A percentile compares a stretch with the other conserved stretches of the same genome.
phyloP scores from a whole-genome alignment of 2,888 invertebrate genomes.

The Drosophila tanythrix region DNA sequence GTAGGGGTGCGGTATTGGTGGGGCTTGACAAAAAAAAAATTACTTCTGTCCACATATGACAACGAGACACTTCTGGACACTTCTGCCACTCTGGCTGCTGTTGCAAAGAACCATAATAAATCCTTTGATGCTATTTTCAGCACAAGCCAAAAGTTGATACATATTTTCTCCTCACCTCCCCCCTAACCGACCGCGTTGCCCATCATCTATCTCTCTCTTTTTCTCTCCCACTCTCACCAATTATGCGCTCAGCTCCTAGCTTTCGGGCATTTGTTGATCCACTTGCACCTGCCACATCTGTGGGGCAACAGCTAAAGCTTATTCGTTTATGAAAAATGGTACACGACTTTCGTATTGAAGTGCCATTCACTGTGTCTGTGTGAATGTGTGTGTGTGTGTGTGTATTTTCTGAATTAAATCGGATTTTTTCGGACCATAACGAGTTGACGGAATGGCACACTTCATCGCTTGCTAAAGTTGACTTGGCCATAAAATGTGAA shows the following conservation, averaged over 20 bases:
- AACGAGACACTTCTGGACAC: slow-evolving; percentile 39
- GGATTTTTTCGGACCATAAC: slow-evolving; percentile 9
- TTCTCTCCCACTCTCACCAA: not conserved
- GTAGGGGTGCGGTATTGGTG: not conserved
- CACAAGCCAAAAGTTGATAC: slow-evolving; percentile 72
- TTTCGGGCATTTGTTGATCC: slow-evolving; percentile 33
- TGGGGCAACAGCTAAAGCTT: slow-evolving; percentile 41
- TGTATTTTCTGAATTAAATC: slow-evolving; percentile 7
- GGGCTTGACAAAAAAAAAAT: slow-evolving; percentile 3
- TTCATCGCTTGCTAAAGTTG: slow-evolving; percentile 26
- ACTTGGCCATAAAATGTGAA: slow-evolving; percentile 10
- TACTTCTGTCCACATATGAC: slow-evolving; percentile 47
- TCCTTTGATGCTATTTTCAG: slow-evolving; percentile 78
- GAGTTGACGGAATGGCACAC: slow-evolving; percentile 13
- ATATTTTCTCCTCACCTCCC: slow-evolving; percentile 48
- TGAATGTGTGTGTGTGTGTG: not conserved
- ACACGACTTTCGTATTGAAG: slow-evolving; percentile 52
- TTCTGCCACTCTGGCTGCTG: slow-evolving; percentile 22
- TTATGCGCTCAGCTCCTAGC: slow-evolving; percentile 28
- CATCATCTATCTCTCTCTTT: not conserved
- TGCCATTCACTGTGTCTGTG: slow-evolving; percentile 6
- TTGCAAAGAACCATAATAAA: slow-evolving; percentile 69
- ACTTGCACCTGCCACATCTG: slow-evolving; percentile 37
- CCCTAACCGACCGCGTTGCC: not conserved
- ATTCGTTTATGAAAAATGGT: slow-evolving; percentile 69